Percentiles rank a stretch among this genome's conserved stretches.
phyloP scores from a whole-genome alignment of 2,888 invertebrate species.

The Pollenia amentaria region DNA sequence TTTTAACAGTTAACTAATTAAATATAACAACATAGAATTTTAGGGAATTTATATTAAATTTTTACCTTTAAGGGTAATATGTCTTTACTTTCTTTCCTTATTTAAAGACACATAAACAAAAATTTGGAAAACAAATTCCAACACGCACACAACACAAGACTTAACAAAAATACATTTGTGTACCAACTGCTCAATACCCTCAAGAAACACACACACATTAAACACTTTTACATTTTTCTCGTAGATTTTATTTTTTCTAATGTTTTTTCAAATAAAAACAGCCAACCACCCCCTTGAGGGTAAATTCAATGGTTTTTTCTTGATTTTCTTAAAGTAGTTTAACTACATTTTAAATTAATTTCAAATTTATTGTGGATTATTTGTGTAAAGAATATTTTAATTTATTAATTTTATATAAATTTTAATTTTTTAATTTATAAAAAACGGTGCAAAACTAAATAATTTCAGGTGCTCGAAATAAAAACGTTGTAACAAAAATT shows the following conservation, averaged over 20 bases:
- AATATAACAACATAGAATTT: slow-evolving; percentile 4
- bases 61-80: slow-evolving; percentile 45
- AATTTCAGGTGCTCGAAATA: slow-evolving; percentile 73
- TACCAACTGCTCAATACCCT: slow-evolving; percentile 19
- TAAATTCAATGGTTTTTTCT: slow-evolving; percentile 45
- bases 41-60: slow-evolving; percentile 25
- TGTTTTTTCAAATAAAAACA: slow-evolving; percentile 47
- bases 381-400: slow-evolving; percentile 33
- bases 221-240: slow-evolving; percentile 27
- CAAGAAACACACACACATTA: slow-evolving; percentile 13
- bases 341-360: slow-evolving; percentile 27
- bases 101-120: slow-evolving; percentile 38
- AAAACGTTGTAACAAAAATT: slow-evolving; percentile 71
- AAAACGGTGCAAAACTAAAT: slow-evolving; percentile 73
- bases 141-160: slow-evolving; percentile 50
- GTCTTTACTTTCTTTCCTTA: not conserved
- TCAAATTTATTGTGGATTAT: slow-evolving; percentile 23
- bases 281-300: slow-evolving; percentile 42
- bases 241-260: slow-evolving; percentile 14
- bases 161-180: slow-evolving; percentile 31
- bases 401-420: slow-evolving; percentile 47
- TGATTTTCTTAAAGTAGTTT: slow-evolving; percentile 29
- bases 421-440: slow-evolving; percentile 58
- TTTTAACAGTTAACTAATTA: slow-evolving; percentile 4
- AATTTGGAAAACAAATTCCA: slow-evolving; percentile 37